Evolutionary conservation across 2,113 vertebrate genomes (phyloP).

Genomic region (Campylomormyrus tamandua): DNA sequence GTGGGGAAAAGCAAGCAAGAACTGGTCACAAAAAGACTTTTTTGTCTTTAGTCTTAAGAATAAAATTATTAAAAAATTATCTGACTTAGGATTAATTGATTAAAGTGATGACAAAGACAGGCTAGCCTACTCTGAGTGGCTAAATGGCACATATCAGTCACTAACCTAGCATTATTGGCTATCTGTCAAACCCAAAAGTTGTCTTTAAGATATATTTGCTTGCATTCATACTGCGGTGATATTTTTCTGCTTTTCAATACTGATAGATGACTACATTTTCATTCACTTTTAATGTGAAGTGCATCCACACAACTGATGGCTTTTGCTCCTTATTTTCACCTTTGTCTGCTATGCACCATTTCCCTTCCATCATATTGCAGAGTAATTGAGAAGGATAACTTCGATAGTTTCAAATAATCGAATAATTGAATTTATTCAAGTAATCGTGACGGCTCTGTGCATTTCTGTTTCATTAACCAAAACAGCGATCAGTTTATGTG

Average conservation of each 20-base stretch:
- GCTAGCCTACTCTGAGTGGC: not conserved
- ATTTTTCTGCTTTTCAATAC: not conserved
- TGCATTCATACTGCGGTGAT: not conserved
- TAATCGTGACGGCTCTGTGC: not conserved
- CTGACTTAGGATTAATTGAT: too few species aligned
- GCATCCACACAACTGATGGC: not conserved
- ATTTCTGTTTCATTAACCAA: too few species aligned
- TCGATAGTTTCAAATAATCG: not conserved
- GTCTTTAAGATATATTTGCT: too few species aligned
- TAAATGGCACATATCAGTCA: not conserved
- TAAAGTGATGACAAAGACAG: too few species aligned
- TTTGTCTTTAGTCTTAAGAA: not conserved
- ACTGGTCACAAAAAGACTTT: not conserved
- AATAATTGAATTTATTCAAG: not conserved
- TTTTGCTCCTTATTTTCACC: not conserved
- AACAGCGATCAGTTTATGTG: too few species aligned
- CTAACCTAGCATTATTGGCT: not conserved
- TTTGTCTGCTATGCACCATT: not conserved
- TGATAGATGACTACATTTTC: not conserved
- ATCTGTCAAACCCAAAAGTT: too few species aligned
- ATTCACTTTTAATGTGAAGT: not conserved
- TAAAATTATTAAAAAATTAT: too few species aligned
- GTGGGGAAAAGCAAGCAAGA: not conserved
- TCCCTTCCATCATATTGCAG: not conserved
- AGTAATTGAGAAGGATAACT: not conserved